These are phyloP conservation scores for Andrena dorsata DNA, from an alignment of 2,888 invertebrate genomes.

Conservation along the genomic window DNA sequence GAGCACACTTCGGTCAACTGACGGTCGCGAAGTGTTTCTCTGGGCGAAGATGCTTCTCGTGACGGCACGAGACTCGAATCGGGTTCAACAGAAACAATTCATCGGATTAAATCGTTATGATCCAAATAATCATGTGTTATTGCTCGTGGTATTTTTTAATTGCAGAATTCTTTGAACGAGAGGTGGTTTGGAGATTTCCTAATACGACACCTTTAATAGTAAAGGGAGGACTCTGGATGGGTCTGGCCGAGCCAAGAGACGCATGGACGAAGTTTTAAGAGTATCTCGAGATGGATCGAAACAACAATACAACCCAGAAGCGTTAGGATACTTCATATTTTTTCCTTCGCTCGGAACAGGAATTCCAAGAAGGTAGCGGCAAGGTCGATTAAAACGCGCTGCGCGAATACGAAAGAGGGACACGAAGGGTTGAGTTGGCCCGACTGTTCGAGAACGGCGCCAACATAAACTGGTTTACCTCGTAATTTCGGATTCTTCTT, in stretches of 20 bases:
- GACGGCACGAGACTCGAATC: constrained; percentile 2
- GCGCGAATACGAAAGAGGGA: constrained; percentile 48
- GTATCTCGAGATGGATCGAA: not conserved
- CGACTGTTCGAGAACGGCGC: constrained; percentile 35
- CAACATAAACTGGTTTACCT: constrained; percentile 59
- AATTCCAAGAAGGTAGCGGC: constrained; percentile 31
- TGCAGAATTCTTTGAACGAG: not conserved
- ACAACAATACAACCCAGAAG: constrained; percentile 6
- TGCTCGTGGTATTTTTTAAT: not conserved
- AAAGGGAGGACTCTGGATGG: too few relatives aligned
- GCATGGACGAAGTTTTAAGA: not conserved
- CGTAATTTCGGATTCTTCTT: constrained; percentile 25
- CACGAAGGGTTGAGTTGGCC: constrained; percentile 48
- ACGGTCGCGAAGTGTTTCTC: not conserved
- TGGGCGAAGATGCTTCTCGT: constrained; percentile 7
- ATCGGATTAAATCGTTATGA: not conserved
- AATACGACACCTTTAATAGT: not conserved
- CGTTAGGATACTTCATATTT: constrained; percentile 37
- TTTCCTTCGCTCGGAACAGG: constrained; percentile 22
- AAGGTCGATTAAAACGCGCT: constrained; percentile 53
- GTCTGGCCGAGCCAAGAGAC: too few relatives aligned
- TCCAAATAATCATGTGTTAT: too few relatives aligned
- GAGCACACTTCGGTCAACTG: constrained; percentile 22
- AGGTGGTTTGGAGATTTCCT: not conserved
- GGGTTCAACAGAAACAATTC: not conserved